Evolutionary conservation across 2,888 invertebrate species (phyloP), one percentile per base, ranked within the genome.

Genomic region (Dryocosmus kuriphilus): DNA sequence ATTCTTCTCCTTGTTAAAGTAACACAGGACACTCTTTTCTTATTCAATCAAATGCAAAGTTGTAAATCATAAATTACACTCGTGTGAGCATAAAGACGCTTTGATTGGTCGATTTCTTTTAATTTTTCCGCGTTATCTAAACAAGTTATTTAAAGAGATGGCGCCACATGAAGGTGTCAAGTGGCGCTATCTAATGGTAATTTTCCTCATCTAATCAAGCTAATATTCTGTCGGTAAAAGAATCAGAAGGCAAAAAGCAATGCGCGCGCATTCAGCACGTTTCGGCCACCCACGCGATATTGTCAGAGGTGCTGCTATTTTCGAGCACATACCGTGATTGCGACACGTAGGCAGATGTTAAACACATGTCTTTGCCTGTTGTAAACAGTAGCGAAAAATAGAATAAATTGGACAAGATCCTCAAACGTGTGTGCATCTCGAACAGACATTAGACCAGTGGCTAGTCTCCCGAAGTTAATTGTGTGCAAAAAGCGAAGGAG

Each of bases 331-430:
- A 74, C 76, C 46, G 38, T 41, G 51, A 65, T 77, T 77, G 75
- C 77, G 75, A 77, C 74, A 77, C 73, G 75, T 57, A 35, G 74
- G 61, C 75, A 77, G 74, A 74, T 77, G 77, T 77, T 61, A 46
- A 80, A 65, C 80, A 77, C 74, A 74, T 77, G 77, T 77, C 67
- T 75, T 57, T 16, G 41, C 30, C 32, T 62, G 75, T 75, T 55
- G 75, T 62, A 75, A 62, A 75, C 61, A 75, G 75, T 63, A 32
- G 75, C 61, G 46, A 75, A 75, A 75, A 75, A 71, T 71, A 71
- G 71, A 71, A 71, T 71, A 71, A 51, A 71, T 71, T 71, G 46
- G 51, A 71, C 46, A 51, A 30, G 71, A 71, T 9, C 71, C 71
- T 46, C 30, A 30, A 71, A 51, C 71, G 71, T 71, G 71, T 71